Base-by-base conservation (phyloP, 2,888 invertebrate genomes). In the Microctonus hyperodae region DNA sequence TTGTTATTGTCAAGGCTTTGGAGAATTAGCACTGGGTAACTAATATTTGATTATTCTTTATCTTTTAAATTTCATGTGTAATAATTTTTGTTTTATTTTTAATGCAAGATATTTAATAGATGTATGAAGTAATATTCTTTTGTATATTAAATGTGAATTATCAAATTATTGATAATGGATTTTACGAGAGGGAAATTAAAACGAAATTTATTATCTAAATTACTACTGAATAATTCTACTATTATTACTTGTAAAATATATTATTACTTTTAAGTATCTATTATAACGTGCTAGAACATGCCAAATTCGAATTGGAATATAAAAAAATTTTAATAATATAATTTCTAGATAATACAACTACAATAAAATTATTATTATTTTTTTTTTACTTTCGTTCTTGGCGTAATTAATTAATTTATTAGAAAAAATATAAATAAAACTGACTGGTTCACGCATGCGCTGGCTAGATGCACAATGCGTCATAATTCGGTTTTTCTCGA, bases 381-480 rank as follows among this genome's bases (percentile, higher is more conserved):
- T 23, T n/a, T 25, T 25, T 11, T 28, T 28, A 7, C 28, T 53
- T 25, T n/a, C 28, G 16, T 44, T 44, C 20, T 44, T 44, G 16
- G n/a, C 1, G 16, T 44, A 44, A 44, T 44, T 7, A 16, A 44
- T 44, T 44, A 44, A 16, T 25, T 53, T 40, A 37, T 28, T 23
- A n/a, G 16, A 35, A 53, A 37, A 50, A 33, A 33, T 10, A 51
- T 53, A 37, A 62, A 53, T 25, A 53, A 62, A 62, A 63, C 31
- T 63, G 31, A 44, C 44, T 63, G 23, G 70, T 72, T 77, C 77
- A 79, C 80, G 79, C 82, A 83, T 82, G 83, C 81, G 78, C 81
- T 78, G 81, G 80, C 81, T 81, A 83, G 84, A 84, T 84, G 84
- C 84, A 84, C 84, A 84, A 84, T 84, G 84, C 84, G 83, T 82